Evolutionary conservation across 2,113 vertebrate species (phyloP).

Genomic region (Coryphaenoides rupestris): DNA sequence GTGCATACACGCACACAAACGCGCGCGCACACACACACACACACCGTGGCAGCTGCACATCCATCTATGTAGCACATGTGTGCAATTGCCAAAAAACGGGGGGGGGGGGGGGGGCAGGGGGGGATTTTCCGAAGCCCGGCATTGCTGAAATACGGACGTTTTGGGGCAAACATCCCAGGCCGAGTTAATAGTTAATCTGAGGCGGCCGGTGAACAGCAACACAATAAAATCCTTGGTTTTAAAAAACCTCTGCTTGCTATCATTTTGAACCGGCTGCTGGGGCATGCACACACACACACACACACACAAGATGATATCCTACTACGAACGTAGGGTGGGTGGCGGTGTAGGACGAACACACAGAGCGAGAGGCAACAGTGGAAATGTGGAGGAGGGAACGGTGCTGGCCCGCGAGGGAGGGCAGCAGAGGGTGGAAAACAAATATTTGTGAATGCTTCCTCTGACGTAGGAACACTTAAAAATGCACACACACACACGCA

Average conservation of each 20-base stretch:
- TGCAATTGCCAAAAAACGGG: too few species aligned
- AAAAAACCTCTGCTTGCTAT: too few species aligned
- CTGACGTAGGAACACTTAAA: conserved; percentile 41
- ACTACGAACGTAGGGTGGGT: conserved; percentile 24
- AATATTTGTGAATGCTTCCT: conserved; percentile 59
- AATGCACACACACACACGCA: conserved; percentile 20
- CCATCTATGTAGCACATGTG: not conserved
- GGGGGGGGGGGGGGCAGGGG: too few species aligned
- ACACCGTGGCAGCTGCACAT: not conserved
- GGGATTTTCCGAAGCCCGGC: too few species aligned
- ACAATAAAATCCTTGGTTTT: too few species aligned
- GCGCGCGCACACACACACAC: conserved; percentile 1
- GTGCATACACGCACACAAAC: conserved; percentile 11
- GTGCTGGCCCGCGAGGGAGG: conserved; percentile 8
- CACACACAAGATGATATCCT: not conserved
- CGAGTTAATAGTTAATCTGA: too few species aligned
- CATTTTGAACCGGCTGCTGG: too few species aligned
- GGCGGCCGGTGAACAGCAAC: too few species aligned
- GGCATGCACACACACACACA: conserved; percentile 5
- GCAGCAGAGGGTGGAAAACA: conserved; percentile 45
- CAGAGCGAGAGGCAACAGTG: conserved; percentile 43
- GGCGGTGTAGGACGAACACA: conserved; percentile 43
- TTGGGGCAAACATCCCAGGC: too few species aligned
- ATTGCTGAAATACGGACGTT: too few species aligned
- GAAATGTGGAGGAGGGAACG: conserved; percentile 35